phyloP scores from a whole-genome alignment of 2,113 vertebrate species.

The Oryzias woworae region DNA sequence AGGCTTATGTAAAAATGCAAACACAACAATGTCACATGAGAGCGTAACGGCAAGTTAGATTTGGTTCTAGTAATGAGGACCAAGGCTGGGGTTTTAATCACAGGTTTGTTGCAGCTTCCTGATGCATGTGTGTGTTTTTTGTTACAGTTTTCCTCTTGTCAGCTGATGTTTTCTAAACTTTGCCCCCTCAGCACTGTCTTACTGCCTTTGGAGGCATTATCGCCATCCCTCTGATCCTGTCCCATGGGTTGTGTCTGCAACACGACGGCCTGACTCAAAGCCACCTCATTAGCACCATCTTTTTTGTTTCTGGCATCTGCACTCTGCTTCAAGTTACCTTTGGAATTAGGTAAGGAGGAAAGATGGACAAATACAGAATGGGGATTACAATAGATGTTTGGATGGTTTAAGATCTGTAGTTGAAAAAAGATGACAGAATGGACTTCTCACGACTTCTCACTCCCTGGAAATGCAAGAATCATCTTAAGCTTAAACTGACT shows the following conservation, averaged over 20 bases:
- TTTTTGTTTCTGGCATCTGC: constrained; percentile 94
- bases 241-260: constrained; percentile 88
- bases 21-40: constrained; percentile 26
- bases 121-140: too few species aligned
- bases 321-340: constrained; percentile 92
- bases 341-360: constrained; percentile 87
- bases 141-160: neutral
- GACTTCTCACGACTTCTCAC: too few species aligned
- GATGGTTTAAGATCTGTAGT: too few species aligned
- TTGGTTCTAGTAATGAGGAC: neutral
- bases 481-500: too few species aligned
- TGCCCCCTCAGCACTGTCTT: constrained; percentile 85
- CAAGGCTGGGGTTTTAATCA: neutral
- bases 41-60: neutral
- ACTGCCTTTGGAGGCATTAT: constrained; percentile 92
- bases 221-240: constrained; percentile 90
- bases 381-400: too few species aligned
- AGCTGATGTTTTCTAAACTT: too few species aligned
- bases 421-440: too few species aligned
- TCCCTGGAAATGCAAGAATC: too few species aligned
- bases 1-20: constrained; percentile 5
- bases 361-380: neutral
- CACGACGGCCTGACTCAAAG: constrained; percentile 92
- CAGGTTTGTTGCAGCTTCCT: too few species aligned
- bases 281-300: constrained; percentile 94